These are phyloP conservation scores for Caloenas nicobarica DNA, from an alignment of 2,113 vertebrate genomes.

Conservation along the genomic window DNA sequence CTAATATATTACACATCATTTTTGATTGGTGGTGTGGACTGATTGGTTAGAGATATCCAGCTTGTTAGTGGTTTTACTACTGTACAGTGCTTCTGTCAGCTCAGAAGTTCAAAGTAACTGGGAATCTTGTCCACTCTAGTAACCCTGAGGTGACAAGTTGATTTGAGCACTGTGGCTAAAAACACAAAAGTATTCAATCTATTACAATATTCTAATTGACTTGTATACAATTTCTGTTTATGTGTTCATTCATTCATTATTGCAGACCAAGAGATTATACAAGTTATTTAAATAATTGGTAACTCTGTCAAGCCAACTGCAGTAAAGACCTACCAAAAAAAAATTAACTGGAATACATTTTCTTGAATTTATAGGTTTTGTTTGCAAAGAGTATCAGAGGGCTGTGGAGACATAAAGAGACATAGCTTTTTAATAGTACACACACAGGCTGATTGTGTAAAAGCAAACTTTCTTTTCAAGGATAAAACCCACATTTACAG, in stretches of 20 bases:
- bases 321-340: neutral
- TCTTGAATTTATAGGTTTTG: neutral
- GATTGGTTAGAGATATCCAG: slow-evolving; percentile 11
- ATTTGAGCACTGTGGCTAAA: neutral
- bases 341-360: neutral
- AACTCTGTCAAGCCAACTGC: neutral
- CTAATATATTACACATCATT: slow-evolving; percentile 48
- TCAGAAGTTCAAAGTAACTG: neutral
- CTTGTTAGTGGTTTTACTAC: neutral
- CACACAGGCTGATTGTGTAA: neutral
- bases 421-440: neutral
- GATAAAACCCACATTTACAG: neutral
- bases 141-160: neutral
- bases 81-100: neutral
- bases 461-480: neutral
- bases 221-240: neutral
- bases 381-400: neutral
- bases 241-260: neutral
- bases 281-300: slow-evolving; percentile 14
- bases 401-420: neutral
- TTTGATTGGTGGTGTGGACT: neutral
- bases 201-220: neutral
- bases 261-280: neutral
- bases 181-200: neutral
- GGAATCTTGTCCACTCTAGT: neutral